Conservation (phyloP, 1,140 invertebrate genomes). For the Dendroctonus ponderosae region DNA sequence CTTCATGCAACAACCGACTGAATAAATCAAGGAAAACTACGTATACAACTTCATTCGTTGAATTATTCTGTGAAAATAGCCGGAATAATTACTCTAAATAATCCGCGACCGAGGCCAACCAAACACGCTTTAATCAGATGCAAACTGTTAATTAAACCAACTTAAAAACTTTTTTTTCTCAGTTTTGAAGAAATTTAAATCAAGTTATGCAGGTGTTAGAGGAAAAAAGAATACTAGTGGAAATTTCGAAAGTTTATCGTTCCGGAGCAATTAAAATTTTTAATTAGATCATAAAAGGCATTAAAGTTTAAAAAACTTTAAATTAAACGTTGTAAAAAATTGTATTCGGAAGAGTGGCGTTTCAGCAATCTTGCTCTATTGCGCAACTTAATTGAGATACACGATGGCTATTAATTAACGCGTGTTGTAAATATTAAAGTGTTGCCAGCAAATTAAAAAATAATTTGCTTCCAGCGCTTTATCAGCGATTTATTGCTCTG, state of each 20-base stretch:
- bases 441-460: not conserved
- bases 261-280: conserved; percentile 22
- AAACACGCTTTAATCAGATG: conserved; percentile 9
- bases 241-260: conserved; percentile 15
- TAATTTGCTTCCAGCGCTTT: not conserved
- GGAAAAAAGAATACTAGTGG: conserved; percentile 18
- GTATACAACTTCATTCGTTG: no score
- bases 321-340: conserved; percentile 12
- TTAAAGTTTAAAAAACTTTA: conserved; percentile 23
- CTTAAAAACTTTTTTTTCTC: conserved; percentile 1
- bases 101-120: no score
- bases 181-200: conserved; percentile 16
- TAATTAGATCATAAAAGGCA: conserved; percentile 22
- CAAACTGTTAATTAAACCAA: conserved; percentile 10
- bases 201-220: conserved; percentile 18
- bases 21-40: no score
- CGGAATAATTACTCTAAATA: no score
- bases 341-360: not conserved
- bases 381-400: not conserved
- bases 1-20: no score
- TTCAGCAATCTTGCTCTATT: not conserved
- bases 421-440: not conserved
- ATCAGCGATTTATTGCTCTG: no score
- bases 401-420: not conserved
- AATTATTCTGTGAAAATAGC: no score